Evolutionary conservation across 2,797 vertebrate genomes (phyloP), one percentile per base, ranked within the genome.

Genomic region (Onychomys torridus): DNA sequence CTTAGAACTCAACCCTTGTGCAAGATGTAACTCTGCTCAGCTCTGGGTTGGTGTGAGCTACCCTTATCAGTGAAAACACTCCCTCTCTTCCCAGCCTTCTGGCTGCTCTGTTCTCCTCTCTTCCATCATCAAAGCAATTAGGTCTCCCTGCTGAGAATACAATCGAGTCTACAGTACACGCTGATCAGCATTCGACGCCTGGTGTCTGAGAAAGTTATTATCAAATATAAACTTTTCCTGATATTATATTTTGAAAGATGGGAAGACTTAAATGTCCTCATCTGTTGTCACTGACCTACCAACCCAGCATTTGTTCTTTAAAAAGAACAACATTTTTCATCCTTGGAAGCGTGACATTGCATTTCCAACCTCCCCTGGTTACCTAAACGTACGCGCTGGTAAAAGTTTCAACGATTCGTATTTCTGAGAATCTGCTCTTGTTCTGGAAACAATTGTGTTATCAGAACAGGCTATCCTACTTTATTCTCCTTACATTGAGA

Each of bases 91-190:
- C 17, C 27, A 27, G 79, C 19, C 21, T 83, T 82, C 49, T 10
- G 5, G 55, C 46, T 78, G 59, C 19, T n/a, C 52, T 19, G 16
- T 52, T 57, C 43, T 75, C 40, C 43, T 67, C 40, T 91, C 32
- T 95, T 32, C 71, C 40, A 69, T 95, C 61, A 65, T 91, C 59
- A 91, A 93, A 79, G 75, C 84, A 95, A 81, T 96, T 57, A 90
- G 17, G 13, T 17, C 49, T 87, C 89, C 75, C 79, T 63, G 29
- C 89, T 82, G 88, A 94, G 67, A 92, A 63, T 25, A 78, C 81
- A 92, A 49, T 37, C 19, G 55, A 88, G 5, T 88, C 89, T 81
- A 78, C 25, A 81, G 78, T 61, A 79, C 46, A 34, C 59, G 52
- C 10, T 71, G 61, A 89, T 76, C 71, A 92, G 59, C 29, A 79